Evolutionary conservation across 2,888 invertebrate species (phyloP).

Genomic region (Allygus modestus): DNA sequence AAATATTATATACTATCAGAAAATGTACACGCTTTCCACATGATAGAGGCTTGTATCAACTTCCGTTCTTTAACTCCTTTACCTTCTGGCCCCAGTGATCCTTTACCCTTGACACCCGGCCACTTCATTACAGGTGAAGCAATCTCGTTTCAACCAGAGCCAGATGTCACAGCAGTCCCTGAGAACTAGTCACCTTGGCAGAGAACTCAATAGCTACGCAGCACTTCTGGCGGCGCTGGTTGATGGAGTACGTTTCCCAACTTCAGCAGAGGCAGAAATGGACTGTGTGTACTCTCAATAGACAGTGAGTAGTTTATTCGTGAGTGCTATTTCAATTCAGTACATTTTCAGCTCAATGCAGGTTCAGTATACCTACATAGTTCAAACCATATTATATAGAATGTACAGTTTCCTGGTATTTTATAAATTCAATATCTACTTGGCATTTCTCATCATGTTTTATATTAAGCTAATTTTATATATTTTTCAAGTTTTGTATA

Average conservation of each 20-base stretch:
- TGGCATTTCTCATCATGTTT: too few species aligned
- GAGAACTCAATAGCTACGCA: constrained; percentile 67
- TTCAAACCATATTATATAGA: too few species aligned
- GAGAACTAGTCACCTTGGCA: constrained; percentile 64
- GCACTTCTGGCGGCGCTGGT: constrained; percentile 70
- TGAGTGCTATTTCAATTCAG: too few species aligned
- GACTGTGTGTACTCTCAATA: too few species aligned
- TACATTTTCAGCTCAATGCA: too few species aligned
- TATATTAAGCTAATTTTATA: too few species aligned
- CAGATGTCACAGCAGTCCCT: background rate
- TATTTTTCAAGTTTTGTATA: too few species aligned
- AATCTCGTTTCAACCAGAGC: background rate
- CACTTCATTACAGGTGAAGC: background rate
- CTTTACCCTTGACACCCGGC: constrained; percentile 56
- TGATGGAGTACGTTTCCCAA: constrained; percentile 70
- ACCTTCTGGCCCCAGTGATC: constrained; percentile 9
- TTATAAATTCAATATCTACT: too few species aligned
- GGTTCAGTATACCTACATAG: too few species aligned
- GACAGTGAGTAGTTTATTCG: too few species aligned
- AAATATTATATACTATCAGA: constrained; percentile 70
- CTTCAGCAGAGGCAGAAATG: constrained; percentile 41
- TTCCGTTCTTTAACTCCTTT: constrained; percentile 20
- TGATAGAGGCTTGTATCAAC: constrained; percentile 47
- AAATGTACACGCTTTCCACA: constrained; percentile 69
- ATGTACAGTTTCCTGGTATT: too few species aligned